Base-by-base conservation (phyloP, 2,888 invertebrate species). In the Heliconius hortense region DNA sequence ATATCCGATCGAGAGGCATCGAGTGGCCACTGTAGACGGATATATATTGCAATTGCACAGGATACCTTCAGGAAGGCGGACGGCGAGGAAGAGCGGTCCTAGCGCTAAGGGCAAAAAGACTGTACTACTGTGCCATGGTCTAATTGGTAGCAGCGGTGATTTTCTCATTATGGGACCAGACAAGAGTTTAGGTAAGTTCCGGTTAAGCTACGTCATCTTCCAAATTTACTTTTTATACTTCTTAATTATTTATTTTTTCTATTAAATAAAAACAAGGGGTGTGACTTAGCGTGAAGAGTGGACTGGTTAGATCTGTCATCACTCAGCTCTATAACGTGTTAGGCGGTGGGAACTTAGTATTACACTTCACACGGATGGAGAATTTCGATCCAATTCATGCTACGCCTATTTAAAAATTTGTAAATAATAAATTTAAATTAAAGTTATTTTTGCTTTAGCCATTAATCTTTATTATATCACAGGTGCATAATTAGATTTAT, bases 131-230 rank as follows among this genome's bases (percentile, higher is more conserved):
- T 88, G 95, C 76, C 95, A 95, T 78, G 96, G 97, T 0, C 85
- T 97, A 0, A 81, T 95, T 7, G 95, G 96, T 3, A 95, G 96
- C 81, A 96, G 96, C 8, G 94, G 96, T 0, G 96, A 96, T 83
- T 97, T 96, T 94, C 89, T 97, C 10, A 93, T 96, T 77, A 96
- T 96, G 93, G 95, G 95, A 0, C 96, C 95, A 0, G 92, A 94
- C 74, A 95, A 95, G 81, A 95, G 96, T 81, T 87, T 96, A 39
- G 95, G 96, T 96, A 87, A 87, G 79, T 56, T 28, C 3, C 2
- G 11, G n/a, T 10, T 28, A 53, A 10, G 11, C 10, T 4, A 11
- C 11, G 11, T 56, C 56, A n/a, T 56, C 10, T 56, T n/a, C n/a
- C 56, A 56, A 56, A n/a, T 56, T 8, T n/a, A 53, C 8, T 18